Evolutionary conservation across 1,140 invertebrate genomes (phyloP), one percentile per base, ranked within the genome.

Genomic region (Macrotrachela quadricornifera): DNA sequence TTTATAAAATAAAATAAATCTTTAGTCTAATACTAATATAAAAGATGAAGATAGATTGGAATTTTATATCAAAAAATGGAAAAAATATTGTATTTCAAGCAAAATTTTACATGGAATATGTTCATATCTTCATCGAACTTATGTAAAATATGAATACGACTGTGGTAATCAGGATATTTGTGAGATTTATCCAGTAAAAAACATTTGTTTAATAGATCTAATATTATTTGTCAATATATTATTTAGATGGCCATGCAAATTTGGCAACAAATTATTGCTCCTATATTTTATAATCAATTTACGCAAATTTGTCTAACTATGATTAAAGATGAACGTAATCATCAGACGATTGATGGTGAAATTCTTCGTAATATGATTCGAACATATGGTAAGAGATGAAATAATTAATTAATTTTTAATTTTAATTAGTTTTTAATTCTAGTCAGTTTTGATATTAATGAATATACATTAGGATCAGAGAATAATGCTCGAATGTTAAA

Each of bases 31-130:
- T 30, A 2, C 8, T 8, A 8, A 8, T 4, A 4, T 30, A 30
- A 2, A 30, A 30, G 21, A 30, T 4, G 2, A 2, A 47, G 45
- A 53, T 16, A 44, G 46, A 9, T 16, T 53, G 1, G 46, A 47
- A 53, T 53, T 47, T 48, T 53, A 45, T 40, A 39, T 36, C 1
- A 53, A 53, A 40, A 46, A 92, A 65, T 99, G 92, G 92, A 87
- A 92, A 69, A 84, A 91, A 63, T 99, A 95, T 72, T 86, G 91
- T 66, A 95, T 96, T 69, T 92, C 86, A 56, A 91, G 85, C 57
- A 87, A 88, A 66, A 90, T 95, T 0, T 72, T 96, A 13, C 88
- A 96, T 74, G 91, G 91, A 4, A 86, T 96, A 45, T 96, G 90
- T 73, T 78, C 85, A 1, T 97, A 97, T 74, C 74, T 97, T 21